Evolutionary conservation across 2,888 invertebrate genomes (phyloP), one percentile per base, ranked within the genome.

Genomic region (Micoletzkya japonica): DNA sequence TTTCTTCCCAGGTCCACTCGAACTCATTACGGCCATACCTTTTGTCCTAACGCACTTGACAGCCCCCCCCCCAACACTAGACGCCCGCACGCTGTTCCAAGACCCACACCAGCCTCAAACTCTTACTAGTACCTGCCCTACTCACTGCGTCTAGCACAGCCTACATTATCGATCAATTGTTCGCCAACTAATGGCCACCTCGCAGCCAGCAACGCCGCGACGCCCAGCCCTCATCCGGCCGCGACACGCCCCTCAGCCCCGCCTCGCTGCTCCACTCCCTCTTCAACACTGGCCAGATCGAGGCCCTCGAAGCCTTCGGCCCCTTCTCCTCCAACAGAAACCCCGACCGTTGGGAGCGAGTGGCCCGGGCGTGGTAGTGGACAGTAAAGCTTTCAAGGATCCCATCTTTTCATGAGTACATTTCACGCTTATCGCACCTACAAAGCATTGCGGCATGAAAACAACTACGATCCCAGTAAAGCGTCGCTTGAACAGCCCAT

Each of bases 351-450:
- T 59, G 68, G 24, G 36, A 57, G 30, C 39, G 57, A 17, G 28
- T 58, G 14, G 68, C 68, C 20, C 56, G 57, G 14, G 68, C 58
- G 39, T 68, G 68, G 68, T 58, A 26, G 36, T n/a, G n/a, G n/a
- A n/a, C n/a, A n/a, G n/a, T n/a, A n/a, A n/a, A n/a, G n/a, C n/a
- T n/a, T n/a, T n/a, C n/a, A n/a, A n/a, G n/a, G n/a, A n/a, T n/a
- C n/a, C n/a, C n/a, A n/a, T n/a, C n/a, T n/a, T n/a, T n/a, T n/a
- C n/a, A n/a, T n/a, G n/a, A n/a, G n/a, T n/a, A n/a, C n/a, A n/a
- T n/a, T n/a, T n/a, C n/a, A n/a, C n/a, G n/a, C 44, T 20, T 10
- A 44, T 44, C 20, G 44, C 44, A 44, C 20, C 20, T 10, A 10
- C 44, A 10, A 44, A 10, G 20, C 20, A 44, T 10, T 44, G 20